Evolutionary conservation across 1,140 invertebrate species (phyloP).

Genomic region (Metaphire vulgaris): DNA sequence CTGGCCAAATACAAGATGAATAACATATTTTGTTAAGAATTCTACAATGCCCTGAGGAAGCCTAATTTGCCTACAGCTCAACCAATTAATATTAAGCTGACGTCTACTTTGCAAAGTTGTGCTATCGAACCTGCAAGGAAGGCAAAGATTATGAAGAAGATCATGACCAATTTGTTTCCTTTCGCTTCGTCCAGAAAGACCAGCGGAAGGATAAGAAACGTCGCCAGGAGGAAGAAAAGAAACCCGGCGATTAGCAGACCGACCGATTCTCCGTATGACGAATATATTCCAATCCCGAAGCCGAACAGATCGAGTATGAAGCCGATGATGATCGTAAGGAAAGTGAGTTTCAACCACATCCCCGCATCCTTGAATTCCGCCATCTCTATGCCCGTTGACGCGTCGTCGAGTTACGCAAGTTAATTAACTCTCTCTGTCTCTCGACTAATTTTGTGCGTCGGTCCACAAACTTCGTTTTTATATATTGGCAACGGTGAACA

Average conservation of each 20-base stretch:
- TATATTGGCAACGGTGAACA: no score
- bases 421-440: no score
- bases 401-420: no score
- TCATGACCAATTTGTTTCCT: neutral
- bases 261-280: neutral
- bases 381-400: no score
- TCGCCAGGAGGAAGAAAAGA: slow-evolving; percentile 6
- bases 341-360: slow-evolving; percentile 9
- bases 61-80: no score
- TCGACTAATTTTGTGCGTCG: no score
- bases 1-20: no score
- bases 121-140: slow-evolving; percentile 12
- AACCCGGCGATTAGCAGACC: neutral
- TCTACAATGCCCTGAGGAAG: no score
- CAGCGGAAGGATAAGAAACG: neutral
- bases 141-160: slow-evolving; percentile 1
- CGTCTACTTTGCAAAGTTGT: no score
- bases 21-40: no score
- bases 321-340: slow-evolving; percentile 8
- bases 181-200: slow-evolving; percentile 6
- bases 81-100: no score
- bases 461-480: no score
- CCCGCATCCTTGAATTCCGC: slow-evolving; percentile 9
- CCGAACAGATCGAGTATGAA: neutral
- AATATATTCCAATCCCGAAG: neutral